These are phyloP conservation scores for Macaria notata DNA, from an alignment of 2,888 invertebrate species.

Conservation along the genomic window DNA sequence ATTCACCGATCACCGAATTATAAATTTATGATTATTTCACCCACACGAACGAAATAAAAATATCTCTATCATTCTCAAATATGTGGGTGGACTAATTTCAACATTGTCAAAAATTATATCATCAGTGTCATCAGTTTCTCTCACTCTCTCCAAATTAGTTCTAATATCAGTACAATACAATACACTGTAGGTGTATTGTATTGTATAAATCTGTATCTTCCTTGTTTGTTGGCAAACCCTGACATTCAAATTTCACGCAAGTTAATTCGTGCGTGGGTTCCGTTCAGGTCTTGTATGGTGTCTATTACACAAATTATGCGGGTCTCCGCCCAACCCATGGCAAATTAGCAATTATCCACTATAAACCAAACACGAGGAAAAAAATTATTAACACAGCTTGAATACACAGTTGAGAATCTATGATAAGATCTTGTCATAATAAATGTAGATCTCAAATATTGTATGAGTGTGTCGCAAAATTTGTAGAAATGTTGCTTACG, in stretches of 20 bases:
- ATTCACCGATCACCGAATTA: too few relatives aligned
- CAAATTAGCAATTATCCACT: slow-evolving; percentile 27
- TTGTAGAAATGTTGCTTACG: too few relatives aligned
- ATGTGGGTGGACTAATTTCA: too few relatives aligned
- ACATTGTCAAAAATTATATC: too few relatives aligned
- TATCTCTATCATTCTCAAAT: too few relatives aligned
- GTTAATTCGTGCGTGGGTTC: slow-evolving; percentile 18
- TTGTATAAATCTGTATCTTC: slow-evolving; percentile 1
- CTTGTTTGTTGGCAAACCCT: slow-evolving; percentile 2
- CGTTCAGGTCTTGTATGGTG: slow-evolving; percentile 12
- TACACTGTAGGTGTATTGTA: not conserved
- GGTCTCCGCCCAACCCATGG: slow-evolving; percentile 20
- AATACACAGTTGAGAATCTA: not conserved
- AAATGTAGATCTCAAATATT: not conserved
- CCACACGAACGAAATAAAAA: too few relatives aligned
- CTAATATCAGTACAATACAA: too few relatives aligned
- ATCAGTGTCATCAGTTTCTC: not conserved
- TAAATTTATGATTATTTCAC: too few relatives aligned
- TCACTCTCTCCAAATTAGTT: not conserved
- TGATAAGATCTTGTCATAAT: slow-evolving; percentile 1
- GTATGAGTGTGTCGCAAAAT: too few relatives aligned
- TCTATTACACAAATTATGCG: slow-evolving; percentile 30
- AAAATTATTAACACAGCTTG: slow-evolving; percentile 11
- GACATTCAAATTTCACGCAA: slow-evolving; percentile 8
- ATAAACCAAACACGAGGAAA: slow-evolving; percentile 25